Base-by-base conservation (phyloP, 2,888 invertebrate species). In the Hypsopygia costalis region DNA sequence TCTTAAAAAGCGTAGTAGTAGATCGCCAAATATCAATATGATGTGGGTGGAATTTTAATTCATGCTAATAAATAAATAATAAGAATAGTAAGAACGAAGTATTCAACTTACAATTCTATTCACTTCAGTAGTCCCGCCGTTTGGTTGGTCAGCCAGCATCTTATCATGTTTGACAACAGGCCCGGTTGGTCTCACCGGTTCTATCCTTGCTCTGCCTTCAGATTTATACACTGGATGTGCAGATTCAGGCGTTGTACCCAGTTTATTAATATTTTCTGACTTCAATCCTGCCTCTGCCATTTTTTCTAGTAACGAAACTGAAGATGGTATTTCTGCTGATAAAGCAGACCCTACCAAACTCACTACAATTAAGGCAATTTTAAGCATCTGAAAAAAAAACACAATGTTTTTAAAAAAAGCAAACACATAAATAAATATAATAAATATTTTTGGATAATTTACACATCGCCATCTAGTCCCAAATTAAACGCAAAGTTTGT, bases 141-240 rank as follows among this genome's bases (percentile, higher is more conserved):
- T 46, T 1, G 82, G 75, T 43, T 82, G 79, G 44, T 88, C 87
- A 11, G 81, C 71, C 11, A 87, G 41, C 85, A 87, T 85, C n/a
- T 62, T 52, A 22, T 81, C 82, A 52, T 83, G 74, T 40, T 76
- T 81, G 1, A 77, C 67, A 10, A 76, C 64, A 1, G 77, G 68
- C 5, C 72, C 74, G 9, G 46, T 53, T 1, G 82, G 50, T 36
- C 67, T 72, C 0, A 81, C 79, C 34, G 77, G 78, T 47, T 77
- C 70, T 25, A 81, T 70, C 42, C 71, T 69, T 0, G 72, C 78
- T 40, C 85, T 62, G 8, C 72, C 78, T 52, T 71, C 70, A 21
- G 58, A 63, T 51, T 63, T 71, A 39, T 77, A 88, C 3, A 88
- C 67, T 6, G 87, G 88, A 47, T 76, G 81, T 6, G 34, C 63